phyloP scores from a whole-genome alignment of 2,797 vertebrate genomes.

The Cephalopachus bancanus region DNA sequence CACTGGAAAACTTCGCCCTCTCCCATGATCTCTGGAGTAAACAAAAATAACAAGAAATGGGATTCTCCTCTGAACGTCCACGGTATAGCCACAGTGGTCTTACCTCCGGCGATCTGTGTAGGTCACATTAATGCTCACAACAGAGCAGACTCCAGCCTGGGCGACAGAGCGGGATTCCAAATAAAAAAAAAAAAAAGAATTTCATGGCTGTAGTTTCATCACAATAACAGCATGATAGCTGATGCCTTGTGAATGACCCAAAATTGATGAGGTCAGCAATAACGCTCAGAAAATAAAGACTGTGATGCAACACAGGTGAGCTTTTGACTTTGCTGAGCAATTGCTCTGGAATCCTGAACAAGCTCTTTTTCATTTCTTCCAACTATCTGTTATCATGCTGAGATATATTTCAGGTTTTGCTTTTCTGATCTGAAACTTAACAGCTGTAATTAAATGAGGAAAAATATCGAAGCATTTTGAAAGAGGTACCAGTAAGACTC shows the following conservation, averaged over 20 bases:
- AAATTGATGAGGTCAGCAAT: background rate
- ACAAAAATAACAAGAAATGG: background rate
- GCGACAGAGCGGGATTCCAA: too few species aligned
- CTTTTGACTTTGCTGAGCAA: background rate
- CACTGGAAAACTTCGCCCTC: too few species aligned
- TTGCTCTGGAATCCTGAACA: background rate
- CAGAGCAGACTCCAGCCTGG: background rate
- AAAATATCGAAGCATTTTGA: background rate
- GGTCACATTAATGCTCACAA: background rate
- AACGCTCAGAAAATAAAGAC: background rate
- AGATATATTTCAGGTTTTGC: background rate
- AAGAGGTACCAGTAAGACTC: too few species aligned
- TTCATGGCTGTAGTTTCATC: background rate
- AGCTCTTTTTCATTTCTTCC: background rate
- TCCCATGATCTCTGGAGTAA: background rate
- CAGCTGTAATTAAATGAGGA: background rate
- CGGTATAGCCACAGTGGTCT: background rate
- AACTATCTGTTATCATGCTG: background rate
- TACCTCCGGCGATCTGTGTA: background rate
- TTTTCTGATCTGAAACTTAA: conserved; percentile 27
- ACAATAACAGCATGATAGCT: background rate
- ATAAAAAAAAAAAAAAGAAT: background rate
- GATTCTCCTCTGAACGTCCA: background rate
- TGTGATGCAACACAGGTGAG: background rate
- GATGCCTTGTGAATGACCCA: background rate